Evolutionary conservation across 2,797 vertebrate species (phyloP), one percentile per base, ranked within the genome.

Genomic region (Phoxinus dragarum): DNA sequence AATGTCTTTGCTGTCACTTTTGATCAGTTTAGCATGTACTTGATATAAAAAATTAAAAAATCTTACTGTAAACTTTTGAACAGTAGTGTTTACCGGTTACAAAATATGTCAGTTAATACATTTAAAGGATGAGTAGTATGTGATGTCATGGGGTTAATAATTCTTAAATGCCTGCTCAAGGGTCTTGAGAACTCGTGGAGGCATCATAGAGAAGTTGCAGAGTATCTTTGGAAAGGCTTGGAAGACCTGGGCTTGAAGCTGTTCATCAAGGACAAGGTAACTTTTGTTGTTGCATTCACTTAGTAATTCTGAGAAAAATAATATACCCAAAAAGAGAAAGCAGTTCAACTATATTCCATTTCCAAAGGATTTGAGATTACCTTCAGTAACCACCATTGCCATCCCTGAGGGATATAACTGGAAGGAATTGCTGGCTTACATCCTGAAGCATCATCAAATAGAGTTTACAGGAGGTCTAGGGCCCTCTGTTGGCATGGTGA

Each of bases 391-490:
- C 90, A 96, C 97, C 0, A 91, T 99, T 77, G 90, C 77, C 0
- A 94, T 97, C 76, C 98, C 98, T 0, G 74, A 94, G 0, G 97
- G 97, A 19, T 99, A 98, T 0, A 27, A 96, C 84, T 98, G 97
- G 96, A 96, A 92, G 86, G 96, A 98, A 86, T 85, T 99, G 31
- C 90, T 95, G n/a, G 56, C 81, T 36, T 98, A 97, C 74, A 88
- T 98, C 27, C 95, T 98, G 94, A 96, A 98, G 86, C 92, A 95
- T 34, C 94, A 97, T 0, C 67, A 88, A 69, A 96, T 98, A 3
- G 98, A 99, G 92, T 96, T 99, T 83, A 92, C 95, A 0, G 98
- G 98, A 1, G 98, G 98, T 56, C 92, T 99, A 4, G 98, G 98
- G 11, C 96, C 97, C n/a, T 96, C 97, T 0, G 78, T 84, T 1